Evolutionary conservation across 1,140 invertebrate species (phyloP).

Genomic region (Drosophila elegans): DNA sequence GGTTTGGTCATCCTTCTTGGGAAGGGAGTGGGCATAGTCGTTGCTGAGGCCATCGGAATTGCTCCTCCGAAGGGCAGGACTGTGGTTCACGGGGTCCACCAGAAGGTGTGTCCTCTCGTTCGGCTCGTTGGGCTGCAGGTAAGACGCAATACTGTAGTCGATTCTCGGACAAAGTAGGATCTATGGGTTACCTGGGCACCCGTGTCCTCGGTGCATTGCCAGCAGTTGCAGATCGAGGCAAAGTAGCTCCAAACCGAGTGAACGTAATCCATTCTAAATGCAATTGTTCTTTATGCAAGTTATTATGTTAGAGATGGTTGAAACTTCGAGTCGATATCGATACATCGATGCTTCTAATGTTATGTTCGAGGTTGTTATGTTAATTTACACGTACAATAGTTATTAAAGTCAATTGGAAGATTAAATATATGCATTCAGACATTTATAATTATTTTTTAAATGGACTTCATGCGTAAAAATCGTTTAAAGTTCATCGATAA

Average conservation of each 20-base stretch:
- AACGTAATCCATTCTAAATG: constrained; percentile 72
- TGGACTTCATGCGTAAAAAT: too few species aligned
- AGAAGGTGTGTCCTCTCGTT: constrained; percentile 89
- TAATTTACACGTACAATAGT: too few species aligned
- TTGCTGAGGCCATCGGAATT: constrained; percentile 89
- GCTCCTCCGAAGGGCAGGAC: constrained; percentile 87
- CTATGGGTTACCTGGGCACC: constrained; percentile 85
- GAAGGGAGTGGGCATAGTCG: constrained; percentile 88
- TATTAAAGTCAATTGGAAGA: too few species aligned
- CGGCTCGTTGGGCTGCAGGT: constrained; percentile 85
- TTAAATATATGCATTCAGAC: too few species aligned
- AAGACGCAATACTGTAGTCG: background rate
- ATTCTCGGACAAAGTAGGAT: too few species aligned
- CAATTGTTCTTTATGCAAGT: constrained; percentile 35
- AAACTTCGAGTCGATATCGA: background rate
- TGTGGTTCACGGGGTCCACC: constrained; percentile 89
- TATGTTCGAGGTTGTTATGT: too few species aligned
- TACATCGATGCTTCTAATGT: background rate
- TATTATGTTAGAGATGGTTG: background rate
- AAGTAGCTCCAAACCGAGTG: constrained; percentile 75
- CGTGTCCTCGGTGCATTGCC: constrained; percentile 85
- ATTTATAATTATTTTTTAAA: too few species aligned
- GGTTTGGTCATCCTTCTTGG: constrained; percentile 95
- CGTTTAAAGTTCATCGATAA: too few species aligned
- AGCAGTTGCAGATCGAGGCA: constrained; percentile 74